Evolutionary conservation across 64 coral and sea anemone genomes (phyloP), one percentile per base, ranked within the genome.

Genomic region (Hydrozoanthus tunicans): DNA sequence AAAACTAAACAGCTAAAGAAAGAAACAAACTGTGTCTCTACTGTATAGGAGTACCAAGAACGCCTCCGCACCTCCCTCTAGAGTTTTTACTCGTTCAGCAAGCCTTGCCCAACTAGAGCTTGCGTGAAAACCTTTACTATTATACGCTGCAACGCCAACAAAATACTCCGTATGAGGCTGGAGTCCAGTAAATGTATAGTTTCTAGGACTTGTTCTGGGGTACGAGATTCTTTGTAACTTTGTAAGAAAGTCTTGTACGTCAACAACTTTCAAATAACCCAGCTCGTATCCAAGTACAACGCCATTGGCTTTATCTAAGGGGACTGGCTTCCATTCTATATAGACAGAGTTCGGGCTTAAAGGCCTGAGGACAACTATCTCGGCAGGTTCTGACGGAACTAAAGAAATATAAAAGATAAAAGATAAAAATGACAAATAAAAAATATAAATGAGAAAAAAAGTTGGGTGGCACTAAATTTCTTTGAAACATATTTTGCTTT

Each of bases 101-200:
- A 59, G 54, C 8, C 0, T 51, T 12, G n/a, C 5, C 83, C 83
- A 86, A 12, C 25, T 8, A 53, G 20, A 4, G 5, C n/a, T 14
- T 9, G 17, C 55, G 1, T 59, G 7, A 11, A 13, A 15, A 3
- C 52, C 67, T 72, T 59, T 73, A 73, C 68, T 86, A 6, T 86
- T 86, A 59, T 32, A 86, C 10, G 83, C 32, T 5, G 83, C 68
- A 27, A 74, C 53, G 3, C 54, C 83, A 58, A 86, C 83, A 57
- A 51, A 75, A 86, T 86, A 86, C 56, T 59, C 67, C 17, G 83
- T 86, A 51, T 7, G 14, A 4, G 83, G 83, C 17, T 86, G 68
- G 13, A 86, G 56, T 3, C 56, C 83, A 51, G 9, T 13, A 32
- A 86, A 59, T 5, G 83, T 86, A 59, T 14, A 86, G 7, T 58